Base-by-base conservation (phyloP, 2,888 invertebrate genomes). In the Melieria crassipennis region DNA sequence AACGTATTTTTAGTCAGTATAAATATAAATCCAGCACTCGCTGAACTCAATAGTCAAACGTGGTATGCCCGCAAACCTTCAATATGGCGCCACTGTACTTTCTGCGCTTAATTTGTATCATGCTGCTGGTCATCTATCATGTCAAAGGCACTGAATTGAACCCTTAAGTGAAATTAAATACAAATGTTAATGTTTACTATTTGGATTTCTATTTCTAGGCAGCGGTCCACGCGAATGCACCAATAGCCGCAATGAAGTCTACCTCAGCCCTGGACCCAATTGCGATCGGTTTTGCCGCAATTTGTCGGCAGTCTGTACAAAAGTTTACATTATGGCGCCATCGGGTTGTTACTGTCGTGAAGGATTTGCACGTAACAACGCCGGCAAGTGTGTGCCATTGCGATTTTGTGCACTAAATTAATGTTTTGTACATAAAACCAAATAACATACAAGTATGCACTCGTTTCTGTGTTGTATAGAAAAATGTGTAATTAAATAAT, bases 201-300 rank as follows among this genome's bases (percentile, higher is more conserved):
- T 58, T 58, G 42, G 30, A 45, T 11, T 60, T 60, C 3, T 2
- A 7, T 45, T 11, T 4, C 9, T 43, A 60, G 60, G 46, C 13
- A 46, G 43, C 45, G 60, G 60, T 10, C 60, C 60, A 60, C 60
- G 60, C 7, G 10, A 3, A 13, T 60, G 60, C 42, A 7, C 60
- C 45, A 46, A 46, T 45, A 60, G 45, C n/a, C 60, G 45, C 5
- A 77, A 73, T 71, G 76, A 77, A 70, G 58, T 77, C 9, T 77
- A 71, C 70, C 55, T 67, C 7, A 58, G 65, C 30, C 48, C 74
- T 50, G 77, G 77, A 5, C 76, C 74, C 13, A 75, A 76, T 42
- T 77, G 77, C 57, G 76, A 77, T 60, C 73, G 69, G 7, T 70
- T 58, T 3, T 77, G 77, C 60, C 60, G 6, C 5, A 62, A 65